A percentile compares a stretch with the other conserved stretches of the same genome.
Evolutionary conservation across 2,888 invertebrate species (phyloP).

Genomic region (Phalera bucephala): DNA sequence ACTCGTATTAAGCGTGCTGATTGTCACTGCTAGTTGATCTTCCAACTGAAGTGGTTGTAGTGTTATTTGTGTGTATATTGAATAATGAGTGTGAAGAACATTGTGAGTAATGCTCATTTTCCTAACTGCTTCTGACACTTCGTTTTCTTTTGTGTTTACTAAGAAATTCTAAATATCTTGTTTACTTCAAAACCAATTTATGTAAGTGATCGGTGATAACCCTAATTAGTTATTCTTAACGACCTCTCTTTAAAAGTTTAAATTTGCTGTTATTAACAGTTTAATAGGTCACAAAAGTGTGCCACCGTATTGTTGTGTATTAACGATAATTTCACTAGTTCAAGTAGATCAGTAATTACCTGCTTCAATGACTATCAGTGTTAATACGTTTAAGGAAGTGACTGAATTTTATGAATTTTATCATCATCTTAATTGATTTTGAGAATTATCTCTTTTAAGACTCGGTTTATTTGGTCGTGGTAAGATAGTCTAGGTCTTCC

Average conservation of each 20-base stretch:
- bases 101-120: constrained; percentile 26
- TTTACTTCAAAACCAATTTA: background rate
- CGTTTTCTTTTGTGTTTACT: background rate
- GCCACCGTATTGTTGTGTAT: constrained; percentile 14
- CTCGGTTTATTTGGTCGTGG: too few species aligned
- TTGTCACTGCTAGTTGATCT: constrained; percentile 53
- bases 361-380: too few species aligned
- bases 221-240: constrained; percentile 1
- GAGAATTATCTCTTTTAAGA: too few species aligned
- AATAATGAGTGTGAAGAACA: constrained; percentile 26
- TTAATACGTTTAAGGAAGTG: too few species aligned
- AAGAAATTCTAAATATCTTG: background rate
- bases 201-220: background rate
- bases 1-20: constrained; percentile 39
- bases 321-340: constrained; percentile 20
- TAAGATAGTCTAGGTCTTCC: too few species aligned
- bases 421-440: too few species aligned
- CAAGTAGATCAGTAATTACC: too few species aligned
- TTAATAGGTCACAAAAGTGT: constrained; percentile 19
- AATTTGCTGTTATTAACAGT: constrained; percentile 9
- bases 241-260: background rate
- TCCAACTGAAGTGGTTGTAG: constrained; percentile 49
- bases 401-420: too few species aligned
- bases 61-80: constrained; percentile 25
- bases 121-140: too few species aligned